Conservation (phyloP, 2,888 invertebrate species). For the Myopa tessellatipennis region DNA sequence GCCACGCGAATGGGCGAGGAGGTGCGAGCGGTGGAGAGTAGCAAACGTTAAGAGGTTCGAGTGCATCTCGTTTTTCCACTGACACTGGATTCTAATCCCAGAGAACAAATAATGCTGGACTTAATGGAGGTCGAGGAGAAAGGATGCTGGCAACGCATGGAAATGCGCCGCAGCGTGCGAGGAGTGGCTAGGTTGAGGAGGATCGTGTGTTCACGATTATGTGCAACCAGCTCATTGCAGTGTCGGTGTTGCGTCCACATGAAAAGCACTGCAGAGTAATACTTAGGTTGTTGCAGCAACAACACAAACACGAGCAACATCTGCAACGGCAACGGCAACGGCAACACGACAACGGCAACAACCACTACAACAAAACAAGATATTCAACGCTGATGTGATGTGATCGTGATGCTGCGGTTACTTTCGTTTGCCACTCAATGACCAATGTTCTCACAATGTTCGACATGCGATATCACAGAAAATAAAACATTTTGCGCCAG, state of each 20-base stretch:
- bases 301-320: neutral
- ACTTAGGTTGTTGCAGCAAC: constrained; percentile 16
- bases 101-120: constrained; percentile 22
- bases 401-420: constrained; percentile 39
- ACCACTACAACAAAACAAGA: constrained; percentile 25
- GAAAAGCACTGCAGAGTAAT: constrained; percentile 4
- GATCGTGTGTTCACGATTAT: constrained; percentile 37
- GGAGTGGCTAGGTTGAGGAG: constrained; percentile 1
- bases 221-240: neutral
- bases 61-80: neutral
- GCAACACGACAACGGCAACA: constrained; percentile 10
- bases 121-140: neutral
- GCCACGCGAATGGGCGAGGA: neutral
- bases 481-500: constrained; percentile 34
- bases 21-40: neutral
- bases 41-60: neutral
- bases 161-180: neutral
- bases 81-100: constrained; percentile 13
- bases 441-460: constrained; percentile 40
- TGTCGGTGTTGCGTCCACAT: constrained; percentile 18
- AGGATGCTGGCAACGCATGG: neutral
- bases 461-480: constrained; percentile 39
- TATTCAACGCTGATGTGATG: constrained; percentile 39
- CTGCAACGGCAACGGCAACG: constrained; percentile 17
- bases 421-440: constrained; percentile 40